Evolutionary conservation across 2,888 invertebrate species (phyloP), one percentile per base, ranked within the genome.

Genomic region (Torymus tubicola): DNA sequence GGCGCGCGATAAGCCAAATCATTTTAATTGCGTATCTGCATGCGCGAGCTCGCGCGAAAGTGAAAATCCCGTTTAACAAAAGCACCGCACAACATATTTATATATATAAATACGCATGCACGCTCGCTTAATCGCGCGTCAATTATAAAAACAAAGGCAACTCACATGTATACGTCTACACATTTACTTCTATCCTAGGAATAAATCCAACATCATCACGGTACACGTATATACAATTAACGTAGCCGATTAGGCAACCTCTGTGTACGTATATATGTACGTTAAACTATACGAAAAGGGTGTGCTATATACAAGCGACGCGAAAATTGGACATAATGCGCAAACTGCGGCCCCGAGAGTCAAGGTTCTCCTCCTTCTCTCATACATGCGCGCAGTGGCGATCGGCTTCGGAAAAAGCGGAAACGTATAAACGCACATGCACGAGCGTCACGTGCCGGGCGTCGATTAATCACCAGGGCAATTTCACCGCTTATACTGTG

Each of bases 291-390:
- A 18, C 31, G 42, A 53, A n/a, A 50, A 60, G 58, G 53, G 31
- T 16, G 12, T 13, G 31, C 57, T 21, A 21, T 21, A 21, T 21
- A 21, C 21, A 8, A 5, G 42, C 42, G 42, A 42, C 73, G 53
- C 63, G 60, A 81, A 74, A 74, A 74, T 78, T 70, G 69, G 78
- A 74, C 52, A 57, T 63, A 75, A 75, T 65, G 81, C 78, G 78
- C 57, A 77, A 77, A 69, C 67, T 58, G 60, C 55, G 67, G 55
- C 77, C 50, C 53, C 76, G 58, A 50, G 63, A 78, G 69, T 72
- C 82, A 80, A 82, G 80, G 80, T 75, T 69, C 64, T 69, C 64
- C 24, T 18, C 53, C 21, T 55, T 42, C 42, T 42, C 8, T 42
- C 42, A 8, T 8, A 8, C 0, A 8, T 8, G 42, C 42, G 42